A percentile compares a stretch with the other conserved stretches of the same genome.
phyloP scores from a whole-genome alignment of 2,797 vertebrate species.

The Cichlasoma orientale region DNA sequence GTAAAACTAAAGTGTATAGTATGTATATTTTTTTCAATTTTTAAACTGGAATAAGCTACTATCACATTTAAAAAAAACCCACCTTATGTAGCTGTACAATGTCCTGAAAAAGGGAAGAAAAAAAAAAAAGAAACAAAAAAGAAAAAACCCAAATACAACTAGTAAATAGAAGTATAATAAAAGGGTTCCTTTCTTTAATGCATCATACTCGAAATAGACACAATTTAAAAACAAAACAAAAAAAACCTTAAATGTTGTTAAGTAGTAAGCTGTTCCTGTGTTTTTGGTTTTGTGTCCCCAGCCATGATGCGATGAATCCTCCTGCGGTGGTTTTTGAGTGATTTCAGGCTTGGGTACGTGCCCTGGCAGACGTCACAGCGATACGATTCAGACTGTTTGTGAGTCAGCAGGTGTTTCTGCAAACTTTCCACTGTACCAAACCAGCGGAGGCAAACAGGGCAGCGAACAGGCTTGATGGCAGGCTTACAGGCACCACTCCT shows the following conservation, averaged over 20 bases:
- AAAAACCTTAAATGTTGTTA: background rate
- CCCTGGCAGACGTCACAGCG: conserved; percentile 79
- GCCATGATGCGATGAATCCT: conserved; percentile 78
- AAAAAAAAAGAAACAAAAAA: background rate
- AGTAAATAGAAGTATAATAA: conserved; percentile 4
- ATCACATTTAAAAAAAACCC: background rate
- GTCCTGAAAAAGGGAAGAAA: conserved; percentile 1
- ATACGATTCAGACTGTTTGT: conserved; percentile 74
- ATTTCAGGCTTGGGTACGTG: conserved; percentile 73
- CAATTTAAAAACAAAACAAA: background rate
- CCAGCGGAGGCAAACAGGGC: conserved; percentile 80
- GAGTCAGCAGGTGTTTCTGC: conserved; percentile 81
- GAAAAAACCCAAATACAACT: background rate
- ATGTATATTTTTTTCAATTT: background rate
- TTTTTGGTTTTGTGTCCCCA: conserved; percentile 42
- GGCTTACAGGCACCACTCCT: conserved; percentile 78
- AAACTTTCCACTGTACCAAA: conserved; percentile 78
- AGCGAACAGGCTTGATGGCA: conserved; percentile 79
- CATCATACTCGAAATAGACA: background rate
- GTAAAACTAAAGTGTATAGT: conserved; percentile 32
- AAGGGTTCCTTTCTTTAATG: background rate
- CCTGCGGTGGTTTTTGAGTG: conserved; percentile 80
- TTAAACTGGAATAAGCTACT: conserved; percentile 18
- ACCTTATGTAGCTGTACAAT: conserved; percentile 32
- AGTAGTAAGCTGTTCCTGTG: conserved; percentile 42